Evolutionary conservation across 1,140 invertebrate species (phyloP).

Genomic region (Myzus persicae): DNA sequence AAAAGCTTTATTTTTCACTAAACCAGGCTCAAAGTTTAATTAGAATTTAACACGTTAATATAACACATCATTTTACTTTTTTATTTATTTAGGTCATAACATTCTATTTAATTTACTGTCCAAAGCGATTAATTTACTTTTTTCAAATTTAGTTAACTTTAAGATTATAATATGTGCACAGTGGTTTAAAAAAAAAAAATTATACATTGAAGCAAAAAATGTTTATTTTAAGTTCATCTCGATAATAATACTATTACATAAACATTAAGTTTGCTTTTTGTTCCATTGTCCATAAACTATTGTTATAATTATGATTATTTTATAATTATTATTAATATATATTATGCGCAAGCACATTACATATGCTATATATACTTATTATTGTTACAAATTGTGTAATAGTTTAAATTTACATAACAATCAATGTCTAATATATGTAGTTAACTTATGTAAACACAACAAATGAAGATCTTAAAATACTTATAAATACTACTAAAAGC

Average conservation of each 20-base stretch:
- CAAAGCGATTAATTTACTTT: background rate
- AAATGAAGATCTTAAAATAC: background rate
- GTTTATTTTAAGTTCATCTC: constrained; percentile 10
- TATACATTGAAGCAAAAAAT: constrained; percentile 8
- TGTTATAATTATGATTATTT: constrained; percentile 20
- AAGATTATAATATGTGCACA: background rate
- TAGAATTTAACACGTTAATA: background rate
- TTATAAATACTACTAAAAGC: background rate
- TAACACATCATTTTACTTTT: background rate
- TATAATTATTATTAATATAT: constrained; percentile 29
- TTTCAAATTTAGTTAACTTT: background rate
- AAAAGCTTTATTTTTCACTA: background rate
- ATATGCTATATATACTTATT: background rate
- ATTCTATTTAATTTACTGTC: background rate
- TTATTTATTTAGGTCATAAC: background rate
- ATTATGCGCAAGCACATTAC: constrained; percentile 10
- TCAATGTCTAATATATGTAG: background rate
- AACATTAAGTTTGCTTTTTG: constrained; percentile 24
- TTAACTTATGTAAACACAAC: background rate
- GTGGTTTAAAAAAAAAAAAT: background rate
- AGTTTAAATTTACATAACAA: background rate
- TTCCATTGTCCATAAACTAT: constrained; percentile 43
- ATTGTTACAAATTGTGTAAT: constrained; percentile 14
- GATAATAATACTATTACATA: constrained; percentile 26
- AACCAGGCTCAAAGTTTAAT: background rate